Percentiles rank a stretch among this genome's conserved stretches.
These are phyloP conservation scores for Myiothlypis coronata DNA, from an alignment of 2,797 vertebrate genomes.

Conservation along the genomic window DNA sequence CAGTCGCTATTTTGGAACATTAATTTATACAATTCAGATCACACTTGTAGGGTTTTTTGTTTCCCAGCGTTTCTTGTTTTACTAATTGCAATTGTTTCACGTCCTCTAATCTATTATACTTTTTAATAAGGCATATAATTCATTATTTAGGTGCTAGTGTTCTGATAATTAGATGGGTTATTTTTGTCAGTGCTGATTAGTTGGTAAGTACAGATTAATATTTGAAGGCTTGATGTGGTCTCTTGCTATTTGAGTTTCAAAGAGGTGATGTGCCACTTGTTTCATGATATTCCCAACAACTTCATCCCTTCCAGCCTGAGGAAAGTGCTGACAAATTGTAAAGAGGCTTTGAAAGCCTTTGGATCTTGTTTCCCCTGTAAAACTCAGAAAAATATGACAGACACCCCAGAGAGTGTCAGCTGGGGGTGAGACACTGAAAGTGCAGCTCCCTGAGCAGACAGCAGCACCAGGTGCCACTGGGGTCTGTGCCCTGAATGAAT, in stretches of 20 bases:
- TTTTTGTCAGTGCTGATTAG: conserved; percentile 62
- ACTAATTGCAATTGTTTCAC: conserved; percentile 58
- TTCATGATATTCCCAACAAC: neutral
- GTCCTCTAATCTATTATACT: conserved; percentile 55
- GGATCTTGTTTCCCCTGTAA: neutral
- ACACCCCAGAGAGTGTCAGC: fast-evolving
- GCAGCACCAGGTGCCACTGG: fast-evolving
- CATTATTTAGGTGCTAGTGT: conserved; percentile 54
- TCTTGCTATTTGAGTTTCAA: conserved; percentile 19
- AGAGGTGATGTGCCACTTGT: conserved; percentile 10
- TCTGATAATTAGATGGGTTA: conserved; percentile 57
- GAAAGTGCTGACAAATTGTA: neutral
- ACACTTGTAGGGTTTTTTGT: conserved; percentile 1
- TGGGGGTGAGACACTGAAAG: neutral
- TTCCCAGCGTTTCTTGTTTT: conserved; percentile 13
- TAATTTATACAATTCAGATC: neutral
- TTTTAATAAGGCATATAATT: conserved; percentile 60
- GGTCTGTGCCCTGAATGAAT: fast-evolving
- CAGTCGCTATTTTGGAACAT: neutral
- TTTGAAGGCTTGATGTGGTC: conserved; percentile 17
- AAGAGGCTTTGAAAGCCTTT: neutral
- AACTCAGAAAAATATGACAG: neutral
- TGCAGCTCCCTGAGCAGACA: neutral
- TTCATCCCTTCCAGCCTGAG: neutral
- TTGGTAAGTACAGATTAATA: conserved; percentile 59